These are phyloP conservation scores for Parazoanthus swiftii DNA, from an alignment of 92 coral and sea anemone genomes.

Conservation along the genomic window DNA sequence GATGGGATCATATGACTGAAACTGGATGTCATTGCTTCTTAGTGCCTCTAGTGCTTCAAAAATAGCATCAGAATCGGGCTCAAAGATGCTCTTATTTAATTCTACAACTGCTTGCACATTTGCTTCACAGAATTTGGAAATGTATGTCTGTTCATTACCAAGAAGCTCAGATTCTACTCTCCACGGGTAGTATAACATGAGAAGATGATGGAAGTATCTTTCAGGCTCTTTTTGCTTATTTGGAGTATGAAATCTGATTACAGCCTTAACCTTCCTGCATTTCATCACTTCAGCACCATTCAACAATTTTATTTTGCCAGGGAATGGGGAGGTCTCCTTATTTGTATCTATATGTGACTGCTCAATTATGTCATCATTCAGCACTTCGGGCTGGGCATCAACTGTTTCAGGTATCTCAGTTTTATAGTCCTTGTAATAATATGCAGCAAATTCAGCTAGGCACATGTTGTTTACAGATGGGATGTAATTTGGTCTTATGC, in stretches of 20 bases:
- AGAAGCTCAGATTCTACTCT: background rate
- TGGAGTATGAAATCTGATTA: constrained; percentile 49
- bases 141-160: constrained; percentile 7
- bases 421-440: constrained; percentile 64
- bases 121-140: background rate
- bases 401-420: constrained; percentile 32
- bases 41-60: too few relatives aligned
- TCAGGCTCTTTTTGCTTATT: constrained; percentile 54
- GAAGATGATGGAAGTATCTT: constrained; percentile 47
- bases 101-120: background rate
- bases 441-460: constrained; percentile 51
- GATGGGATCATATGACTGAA: too few relatives aligned
- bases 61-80: too few relatives aligned
- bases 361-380: constrained; percentile 19
- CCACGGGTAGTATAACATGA: constrained; percentile 25
- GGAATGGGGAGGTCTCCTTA: background rate
- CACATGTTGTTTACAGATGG: constrained; percentile 20
- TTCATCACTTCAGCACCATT: constrained; percentile 50
- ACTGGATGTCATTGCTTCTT: too few relatives aligned
- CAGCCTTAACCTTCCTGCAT: constrained; percentile 46
- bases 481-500: constrained; percentile 38
- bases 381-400: constrained; percentile 55
- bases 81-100: too few relatives aligned
- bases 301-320: constrained; percentile 40
- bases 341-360: background rate